Conservation (phyloP, 2,797 vertebrate genomes). For the Petrocephalus sullivani region DNA sequence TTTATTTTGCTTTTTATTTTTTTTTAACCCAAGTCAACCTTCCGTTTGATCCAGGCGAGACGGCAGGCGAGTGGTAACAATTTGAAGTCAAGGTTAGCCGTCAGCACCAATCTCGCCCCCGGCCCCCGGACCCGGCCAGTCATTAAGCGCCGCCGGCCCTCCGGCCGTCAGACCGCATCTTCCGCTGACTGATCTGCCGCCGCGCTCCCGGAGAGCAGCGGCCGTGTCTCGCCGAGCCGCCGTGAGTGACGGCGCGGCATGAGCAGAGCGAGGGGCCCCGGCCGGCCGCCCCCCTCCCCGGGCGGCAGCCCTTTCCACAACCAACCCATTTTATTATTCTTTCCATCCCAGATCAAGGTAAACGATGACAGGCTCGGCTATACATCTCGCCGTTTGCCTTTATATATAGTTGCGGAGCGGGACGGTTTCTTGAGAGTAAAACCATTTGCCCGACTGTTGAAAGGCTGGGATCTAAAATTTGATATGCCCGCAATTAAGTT, state of each 20-base stretch:
- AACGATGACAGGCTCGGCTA: constrained; percentile 16
- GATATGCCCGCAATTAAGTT: not conserved
- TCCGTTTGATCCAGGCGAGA: constrained; percentile 38
- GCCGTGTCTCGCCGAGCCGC: constrained; percentile 30
- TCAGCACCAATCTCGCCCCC: constrained; percentile 38
- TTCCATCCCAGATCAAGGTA: constrained; percentile 1
- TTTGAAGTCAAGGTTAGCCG: constrained; percentile 47
- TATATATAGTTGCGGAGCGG: not conserved
- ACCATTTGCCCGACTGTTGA: constrained; percentile 10
- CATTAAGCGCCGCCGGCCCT: constrained; percentile 40
- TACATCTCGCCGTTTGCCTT: not conserved
- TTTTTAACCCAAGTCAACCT: constrained; percentile 37
- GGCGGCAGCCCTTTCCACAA: not conserved
- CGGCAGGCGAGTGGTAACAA: constrained; percentile 49
- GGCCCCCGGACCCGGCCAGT: constrained; percentile 30
- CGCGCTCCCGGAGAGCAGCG: constrained; percentile 37
- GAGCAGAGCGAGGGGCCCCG: constrained; percentile 7
- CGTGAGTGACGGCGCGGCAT: not conserved
- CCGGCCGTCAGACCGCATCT: constrained; percentile 26
- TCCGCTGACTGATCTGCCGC: constrained; percentile 47
- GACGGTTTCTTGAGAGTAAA: not conserved
- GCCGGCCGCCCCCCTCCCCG: not conserved
- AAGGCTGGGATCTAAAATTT: constrained; percentile 3
- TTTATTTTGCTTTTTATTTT: constrained; percentile 7
- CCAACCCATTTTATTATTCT: not conserved